phyloP scores from a whole-genome alignment of 1,140 invertebrate species.

The Acromyrmex charruanus region DNA sequence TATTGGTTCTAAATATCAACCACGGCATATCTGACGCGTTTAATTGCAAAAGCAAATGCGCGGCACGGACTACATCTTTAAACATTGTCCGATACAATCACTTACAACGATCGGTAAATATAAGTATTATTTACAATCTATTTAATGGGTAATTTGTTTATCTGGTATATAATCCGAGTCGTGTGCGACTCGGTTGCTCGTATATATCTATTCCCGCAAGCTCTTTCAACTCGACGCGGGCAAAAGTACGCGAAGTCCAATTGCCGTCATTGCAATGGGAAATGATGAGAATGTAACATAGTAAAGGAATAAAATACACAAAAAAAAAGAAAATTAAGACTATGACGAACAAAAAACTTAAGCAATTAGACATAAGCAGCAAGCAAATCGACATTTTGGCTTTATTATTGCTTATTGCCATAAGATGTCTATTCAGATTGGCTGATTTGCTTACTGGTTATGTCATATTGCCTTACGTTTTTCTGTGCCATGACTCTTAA shows the following conservation, averaged over 20 bases:
- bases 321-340: not conserved
- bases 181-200: not conserved
- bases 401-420: no score
- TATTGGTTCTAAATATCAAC: not conserved
- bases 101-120: not conserved
- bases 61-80: not conserved
- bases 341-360: no score
- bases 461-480: no score
- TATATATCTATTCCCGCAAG: conserved; percentile 11
- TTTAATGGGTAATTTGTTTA: conserved; percentile 38
- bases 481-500: no score
- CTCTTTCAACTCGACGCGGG: not conserved
- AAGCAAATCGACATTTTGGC: no score
- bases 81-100: not conserved
- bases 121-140: conserved; percentile 38
- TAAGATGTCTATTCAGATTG: no score
- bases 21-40: conserved; percentile 9
- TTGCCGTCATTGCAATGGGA: not conserved
- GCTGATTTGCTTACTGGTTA: no score
- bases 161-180: not conserved
- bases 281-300: not conserved
- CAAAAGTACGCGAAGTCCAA: conserved; percentile 21
- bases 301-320: not conserved
- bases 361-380: no score
- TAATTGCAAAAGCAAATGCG: not conserved